Evolutionary conservation across 2,888 invertebrate genomes (phyloP), one percentile per base, ranked within the genome.

Genomic region (Lordiphosa fenestrarum): DNA sequence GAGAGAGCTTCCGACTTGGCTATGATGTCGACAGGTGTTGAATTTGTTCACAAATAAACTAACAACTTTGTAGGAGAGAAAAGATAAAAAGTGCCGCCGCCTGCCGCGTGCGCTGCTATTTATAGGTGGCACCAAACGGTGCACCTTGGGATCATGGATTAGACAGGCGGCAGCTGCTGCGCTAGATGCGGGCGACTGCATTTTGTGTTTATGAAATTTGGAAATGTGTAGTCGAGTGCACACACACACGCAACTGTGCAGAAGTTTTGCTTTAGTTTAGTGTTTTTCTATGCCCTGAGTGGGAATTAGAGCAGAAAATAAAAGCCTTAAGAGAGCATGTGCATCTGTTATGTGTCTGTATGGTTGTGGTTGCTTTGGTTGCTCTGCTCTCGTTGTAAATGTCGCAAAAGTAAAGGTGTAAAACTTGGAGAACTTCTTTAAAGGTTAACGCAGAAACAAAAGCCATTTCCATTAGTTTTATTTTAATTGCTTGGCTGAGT

Each of bases 231-330:
- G 64, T 30, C 30, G 30, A 30, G 30, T 30, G 30, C 30, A 30
- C 30, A 68, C 85, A 30, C 30, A 68, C 85, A 85, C 85, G 84
- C 83, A 84, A 81, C 83, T 81, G 76, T 71, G 69, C 74, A 81
- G 70, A 72, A 58, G 71, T 65, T 67, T 68, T 65, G 59, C 67
- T 37, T 35, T 46, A 50, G 35, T 37, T 35, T 48, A 58, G 12
- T 47, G 30, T 48, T 40, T 23, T 57, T 25, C 12, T 10, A 36
- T 54, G 82, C 73, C 85, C 86, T 65, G 80, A 73, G 87, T 86
- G 87, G 74, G 87, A 86, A 86, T 84, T 85, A 82, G 86, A 86
- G 86, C 86, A 87, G 71, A 87, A 74, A 85, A 63, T 66, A 40
- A 44, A 37, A 69, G 74, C 73, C 80, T 75, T 68, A 69, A 23